Base-by-base conservation (phyloP, 1,140 invertebrate species). In the Caenorhabditis remanei region DNA sequence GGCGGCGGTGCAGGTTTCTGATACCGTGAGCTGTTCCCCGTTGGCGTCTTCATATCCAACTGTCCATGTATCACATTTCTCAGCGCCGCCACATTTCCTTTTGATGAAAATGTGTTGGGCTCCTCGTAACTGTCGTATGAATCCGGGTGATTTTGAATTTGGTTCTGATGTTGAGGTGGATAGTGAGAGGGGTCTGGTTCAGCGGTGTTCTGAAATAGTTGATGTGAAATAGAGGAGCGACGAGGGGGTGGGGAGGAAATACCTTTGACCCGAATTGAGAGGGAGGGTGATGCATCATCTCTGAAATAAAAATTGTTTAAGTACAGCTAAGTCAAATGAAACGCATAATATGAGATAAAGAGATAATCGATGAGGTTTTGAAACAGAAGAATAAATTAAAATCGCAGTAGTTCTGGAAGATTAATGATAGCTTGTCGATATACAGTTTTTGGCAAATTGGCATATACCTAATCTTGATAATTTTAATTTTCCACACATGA, bases 271-370 rank as follows among this genome's bases (percentile, higher is more conserved):
- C 71, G 46, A 53, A 50, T 79, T 48, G 71, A 79, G 32, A 41
- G 24, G 67, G 19, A 50, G 71, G 71, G 24, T 79, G 71, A n/a
- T 79, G 71, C 71, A 79, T 79, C 71, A 79, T 79, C 41, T 53
- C 71, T 79, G 71, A 14, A 71, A 71, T 6, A 11, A 53, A 53
- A 53, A 53, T 53, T 53, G 16, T 9, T 53, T 6, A 50, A n/a
- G n/a, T n/a, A n/a, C n/a, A n/a, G n/a, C n/a, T n/a, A n/a, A n/a
- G n/a, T n/a, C n/a, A n/a, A n/a, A n/a, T n/a, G n/a, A n/a, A n/a
- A 32, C 32, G 32, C 32, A 32, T 2, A 2, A 1, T 32, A 53
- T 11, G 16, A 53, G 16, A 8, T 11, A 8, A 53, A 14, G 5
- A 11, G 11, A 53, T 53, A 53, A 11, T 53, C 11, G 11, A 3